Conservation (phyloP, 2,113 vertebrate genomes). For the Zapus hudsonius region DNA sequence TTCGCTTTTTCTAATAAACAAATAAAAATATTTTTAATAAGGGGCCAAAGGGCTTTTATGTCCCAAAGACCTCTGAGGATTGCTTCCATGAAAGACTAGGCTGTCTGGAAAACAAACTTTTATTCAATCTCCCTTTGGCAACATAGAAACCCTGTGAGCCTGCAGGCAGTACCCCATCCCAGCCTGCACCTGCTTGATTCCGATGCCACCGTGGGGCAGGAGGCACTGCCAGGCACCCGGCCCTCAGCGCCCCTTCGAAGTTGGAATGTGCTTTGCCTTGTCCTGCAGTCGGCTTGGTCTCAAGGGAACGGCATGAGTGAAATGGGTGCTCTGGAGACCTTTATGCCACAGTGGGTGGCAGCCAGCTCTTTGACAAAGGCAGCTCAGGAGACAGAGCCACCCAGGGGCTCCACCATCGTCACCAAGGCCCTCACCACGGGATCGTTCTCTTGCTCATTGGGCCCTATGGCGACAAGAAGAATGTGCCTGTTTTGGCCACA, state of each 20-base stretch:
- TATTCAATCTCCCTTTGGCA: constrained; percentile 2
- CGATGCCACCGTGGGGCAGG: neutral
- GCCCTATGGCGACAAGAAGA: fast-evolving
- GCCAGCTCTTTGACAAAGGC: neutral
- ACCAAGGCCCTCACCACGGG: neutral
- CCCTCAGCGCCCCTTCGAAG: constrained; percentile 59
- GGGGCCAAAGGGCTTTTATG: neutral
- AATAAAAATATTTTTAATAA: too few species aligned
- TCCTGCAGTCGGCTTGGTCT: neutral
- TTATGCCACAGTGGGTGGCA: constrained; percentile 7
- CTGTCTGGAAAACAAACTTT: constrained; percentile 63
- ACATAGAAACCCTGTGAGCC: neutral
- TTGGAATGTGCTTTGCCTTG: neutral
- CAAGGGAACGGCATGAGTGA: neutral
- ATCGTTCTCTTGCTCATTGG: neutral
- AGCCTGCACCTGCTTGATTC: neutral
- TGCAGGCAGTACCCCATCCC: neutral
- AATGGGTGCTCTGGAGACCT: neutral
- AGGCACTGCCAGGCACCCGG: neutral
- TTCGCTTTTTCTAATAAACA: too few species aligned
- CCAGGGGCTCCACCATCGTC: neutral
- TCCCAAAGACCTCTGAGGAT: constrained; percentile 41
- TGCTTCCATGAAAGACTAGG: constrained; percentile 59
- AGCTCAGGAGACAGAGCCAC: neutral
- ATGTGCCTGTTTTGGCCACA: neutral